Percentiles rank a stretch among this genome's conserved stretches.
phyloP scores from a whole-genome alignment of 2,797 vertebrate genomes.

The Moxostoma hubbsi region DNA sequence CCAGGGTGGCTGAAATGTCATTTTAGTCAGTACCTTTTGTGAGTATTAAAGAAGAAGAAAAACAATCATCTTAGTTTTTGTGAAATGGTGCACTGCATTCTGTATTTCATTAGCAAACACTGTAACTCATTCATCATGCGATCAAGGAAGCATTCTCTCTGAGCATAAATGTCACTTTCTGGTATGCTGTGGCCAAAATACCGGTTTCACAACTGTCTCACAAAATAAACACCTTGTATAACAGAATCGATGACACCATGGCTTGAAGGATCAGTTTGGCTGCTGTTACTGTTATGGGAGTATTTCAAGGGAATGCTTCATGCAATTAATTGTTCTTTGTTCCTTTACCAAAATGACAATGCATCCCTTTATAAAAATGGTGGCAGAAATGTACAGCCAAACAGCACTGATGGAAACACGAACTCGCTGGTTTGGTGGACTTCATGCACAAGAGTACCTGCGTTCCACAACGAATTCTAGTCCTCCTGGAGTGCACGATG shows the following conservation, averaged over 20 bases:
- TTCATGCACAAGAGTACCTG: constrained; percentile 67
- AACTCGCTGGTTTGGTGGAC: constrained; percentile 72
- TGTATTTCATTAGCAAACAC: constrained; percentile 4
- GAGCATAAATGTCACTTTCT: constrained; percentile 54
- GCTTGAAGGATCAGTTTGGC: constrained; percentile 54
- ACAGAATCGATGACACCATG: constrained; percentile 51
- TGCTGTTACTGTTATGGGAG: constrained; percentile 46
- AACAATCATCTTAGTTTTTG: constrained; percentile 39
- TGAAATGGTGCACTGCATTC: constrained; percentile 8
- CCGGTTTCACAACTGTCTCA: constrained; percentile 38
- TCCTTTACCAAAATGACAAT: constrained; percentile 76
- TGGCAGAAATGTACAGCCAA: constrained; percentile 73
- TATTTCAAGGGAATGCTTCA: constrained; percentile 57
- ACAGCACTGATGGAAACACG: constrained; percentile 69
- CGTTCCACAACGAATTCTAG: constrained; percentile 63
- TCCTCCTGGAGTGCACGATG: constrained; percentile 66
- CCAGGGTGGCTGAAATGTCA: not conserved
- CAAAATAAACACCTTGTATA: constrained; percentile 36
- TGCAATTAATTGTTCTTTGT: constrained; percentile 60
- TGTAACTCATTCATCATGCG: not conserved
- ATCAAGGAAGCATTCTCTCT: constrained; percentile 1
- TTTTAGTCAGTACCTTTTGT: constrained; percentile 34
- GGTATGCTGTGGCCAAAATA: constrained; percentile 60
- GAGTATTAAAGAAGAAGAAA: constrained; percentile 50
- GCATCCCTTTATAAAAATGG: constrained; percentile 79